These are phyloP conservation scores for Calliphora vicina DNA, from an alignment of 1,140 invertebrate species.

Conservation along the genomic window DNA sequence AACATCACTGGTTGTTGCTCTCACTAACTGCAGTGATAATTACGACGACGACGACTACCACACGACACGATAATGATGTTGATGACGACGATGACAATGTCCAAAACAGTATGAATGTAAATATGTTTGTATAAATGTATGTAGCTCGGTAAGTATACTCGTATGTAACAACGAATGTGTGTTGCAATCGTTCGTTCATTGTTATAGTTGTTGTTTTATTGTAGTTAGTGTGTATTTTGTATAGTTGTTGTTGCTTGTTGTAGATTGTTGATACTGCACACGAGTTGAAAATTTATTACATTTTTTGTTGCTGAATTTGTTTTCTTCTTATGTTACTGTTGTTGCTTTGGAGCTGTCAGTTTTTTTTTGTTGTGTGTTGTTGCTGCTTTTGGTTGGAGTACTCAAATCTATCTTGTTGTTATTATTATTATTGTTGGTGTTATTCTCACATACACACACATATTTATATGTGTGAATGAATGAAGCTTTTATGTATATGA, in stretches of 20 bases:
- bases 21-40: no score
- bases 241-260: not conserved
- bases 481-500: not conserved
- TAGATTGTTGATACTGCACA: conserved; percentile 33
- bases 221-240: not conserved
- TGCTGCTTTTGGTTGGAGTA: not conserved
- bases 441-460: not conserved
- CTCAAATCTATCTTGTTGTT: not conserved
- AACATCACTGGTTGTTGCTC: no score
- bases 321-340: no score
- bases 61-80: not conserved
- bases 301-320: no score
- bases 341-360: conserved; percentile 16
- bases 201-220: no score
- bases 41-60: no score
- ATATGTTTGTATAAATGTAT: no score
- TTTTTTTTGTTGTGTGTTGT: conserved; percentile 1
- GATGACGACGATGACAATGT: not conserved
- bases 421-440: not conserved
- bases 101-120: not conserved
- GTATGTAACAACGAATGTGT: no score
- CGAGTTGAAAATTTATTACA: conserved; percentile 37
- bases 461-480: not conserved
- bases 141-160: no score
- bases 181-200: no score